phyloP scores from a whole-genome alignment of 2,113 vertebrate genomes.

The Rana temporaria region DNA sequence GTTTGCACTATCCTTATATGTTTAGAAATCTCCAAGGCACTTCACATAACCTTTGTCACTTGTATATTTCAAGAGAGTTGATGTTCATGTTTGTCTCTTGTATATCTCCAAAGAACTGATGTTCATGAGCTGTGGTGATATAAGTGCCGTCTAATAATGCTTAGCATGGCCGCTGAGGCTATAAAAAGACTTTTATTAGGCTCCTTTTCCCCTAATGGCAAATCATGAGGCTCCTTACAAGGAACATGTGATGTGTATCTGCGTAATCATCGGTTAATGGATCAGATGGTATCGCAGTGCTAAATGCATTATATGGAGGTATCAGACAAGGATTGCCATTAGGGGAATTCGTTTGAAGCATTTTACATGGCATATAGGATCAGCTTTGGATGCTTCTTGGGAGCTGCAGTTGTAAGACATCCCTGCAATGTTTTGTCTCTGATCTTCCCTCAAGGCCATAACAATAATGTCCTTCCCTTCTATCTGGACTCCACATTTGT shows the following conservation, averaged over 20 bases:
- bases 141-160: background rate
- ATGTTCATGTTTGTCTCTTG: background rate
- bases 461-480: too few relatives aligned
- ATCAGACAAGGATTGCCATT: background rate
- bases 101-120: background rate
- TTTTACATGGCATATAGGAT: too few relatives aligned
- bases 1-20: too few relatives aligned
- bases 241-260: background rate
- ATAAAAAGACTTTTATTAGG: constrained; percentile 5
- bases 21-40: too few relatives aligned
- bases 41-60: too few relatives aligned
- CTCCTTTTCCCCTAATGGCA: background rate
- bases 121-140: background rate
- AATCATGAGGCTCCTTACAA: background rate
- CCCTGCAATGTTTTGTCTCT: too few relatives aligned
- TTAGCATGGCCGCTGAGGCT: background rate
- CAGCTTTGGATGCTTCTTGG: too few relatives aligned
- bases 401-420: too few relatives aligned
- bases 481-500: too few relatives aligned
- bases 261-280: background rate
- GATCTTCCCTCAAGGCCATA: too few relatives aligned
- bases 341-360: background rate
- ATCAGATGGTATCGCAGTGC: background rate
- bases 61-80: too few relatives aligned
- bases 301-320: background rate